Evolutionary conservation across 2,888 invertebrate species (phyloP), one percentile per base, ranked within the genome.

Genomic region (Microdon myrmicae): DNA sequence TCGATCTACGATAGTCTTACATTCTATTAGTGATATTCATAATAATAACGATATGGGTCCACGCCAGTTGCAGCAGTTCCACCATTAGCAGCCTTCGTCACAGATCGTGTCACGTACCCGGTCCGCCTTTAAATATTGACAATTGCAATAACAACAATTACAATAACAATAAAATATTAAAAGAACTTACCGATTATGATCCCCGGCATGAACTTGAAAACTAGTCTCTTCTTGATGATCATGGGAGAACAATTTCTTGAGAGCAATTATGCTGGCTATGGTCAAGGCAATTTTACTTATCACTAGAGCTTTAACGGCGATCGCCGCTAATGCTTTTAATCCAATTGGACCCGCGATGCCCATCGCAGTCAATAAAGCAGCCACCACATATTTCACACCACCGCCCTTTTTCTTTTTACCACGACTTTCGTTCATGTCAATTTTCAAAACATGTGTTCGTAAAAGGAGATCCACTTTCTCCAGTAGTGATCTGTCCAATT

Each of bases 201-300:
- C 79, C 71, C 86, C 85, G 67, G 88, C 86, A 71, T 87, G 87
- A 39, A 89, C 87, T 76, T 87, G 87, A 80, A 87, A 85, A 68
- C 86, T 84, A 32, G 85, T 83, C 74, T 86, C 85, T 66, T 85
- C 85, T 59, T 85, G 82, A 64, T 83, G 80, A 68, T 87, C 87
- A 67, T 86, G 86, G 60, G 87, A 85, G 80, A 88, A 88, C 68
- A 89, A 82, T 76, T 89, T 88, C 81, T 88, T 89, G 69, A 89
- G 78, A 13, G 86, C 88, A 70, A 89, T 86, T 54, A 88, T 87
- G 45, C 87, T 86, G 60, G 88, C 86, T 70, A 89, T 88, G 58
- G 89, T 86, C 53, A 89, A 77, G 2, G 89, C 89, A 35, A 88
- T 86, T 75, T 89, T 89, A 75, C 87, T 87, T 68, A 88, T 87